Base-by-base conservation (phyloP, 2,797 vertebrate genomes). In the Sus cebifrons region DNA sequence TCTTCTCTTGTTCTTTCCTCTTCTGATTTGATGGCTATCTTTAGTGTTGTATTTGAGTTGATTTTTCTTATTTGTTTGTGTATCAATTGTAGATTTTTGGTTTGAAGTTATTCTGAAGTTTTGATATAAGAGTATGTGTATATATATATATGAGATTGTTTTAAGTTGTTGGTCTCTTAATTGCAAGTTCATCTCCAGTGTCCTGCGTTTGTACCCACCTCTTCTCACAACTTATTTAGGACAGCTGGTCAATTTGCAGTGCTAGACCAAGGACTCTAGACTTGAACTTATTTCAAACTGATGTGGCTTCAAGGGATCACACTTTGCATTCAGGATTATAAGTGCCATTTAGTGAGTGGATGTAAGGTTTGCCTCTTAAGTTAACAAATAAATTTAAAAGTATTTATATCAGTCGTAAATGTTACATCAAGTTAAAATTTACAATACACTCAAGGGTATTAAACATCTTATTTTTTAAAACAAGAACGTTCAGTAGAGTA, bases 371-470 rank as follows among this genome's bases (percentile, higher is more conserved):
- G 52, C 17, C 32, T 89, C 20, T 86, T 85, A 91, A 83, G 25
- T 9, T 82, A 58, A 44, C 13, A 67, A 62, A 58, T 82, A 32
- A 79, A 85, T 89, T 92, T 82, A 58, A 67, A 86, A 70, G 40
- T 71, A 32, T 81, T 6, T n/a, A 9, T 40, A 86, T 90, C 21
- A 84, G 83, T 79, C 91, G 49, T 32, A 62, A 86, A 70, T 40
- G 75, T 67, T 75, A 71, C 14, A 64, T 77, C 16, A 77, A 86
- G 25, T 92, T 79, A 79, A 81, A 89, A 12, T n/a, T 94, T 65
- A 32, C 4, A 78, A 60, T 77, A 65, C 9, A 25, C 6, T 89
- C 8, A 65, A 92, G 21, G 16, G 58, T 74, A 5, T 68, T 88
- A 85, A 85, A 15, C 15, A 82, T 23, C 29, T 84, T 58, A 32